These are phyloP conservation scores for Mormyrus proboscirostris DNA, from an alignment of 2,797 vertebrate species.

Conservation along the genomic window DNA sequence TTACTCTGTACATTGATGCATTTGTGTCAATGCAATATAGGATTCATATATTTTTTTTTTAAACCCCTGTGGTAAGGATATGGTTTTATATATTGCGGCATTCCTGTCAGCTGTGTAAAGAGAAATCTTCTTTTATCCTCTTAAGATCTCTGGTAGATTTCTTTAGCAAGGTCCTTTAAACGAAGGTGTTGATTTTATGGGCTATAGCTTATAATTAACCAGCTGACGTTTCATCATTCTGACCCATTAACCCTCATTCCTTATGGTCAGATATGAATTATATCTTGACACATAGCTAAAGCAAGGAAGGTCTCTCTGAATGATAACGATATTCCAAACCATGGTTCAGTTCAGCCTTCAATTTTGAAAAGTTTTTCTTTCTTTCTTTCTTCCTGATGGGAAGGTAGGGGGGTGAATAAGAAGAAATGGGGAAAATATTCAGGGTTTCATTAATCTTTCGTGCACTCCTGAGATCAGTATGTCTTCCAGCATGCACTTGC, in stretches of 20 bases:
- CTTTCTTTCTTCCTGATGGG: neutral
- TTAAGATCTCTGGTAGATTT: neutral
- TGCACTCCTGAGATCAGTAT: neutral
- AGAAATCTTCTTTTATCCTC: neutral
- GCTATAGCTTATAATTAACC: neutral
- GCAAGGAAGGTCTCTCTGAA: neutral
- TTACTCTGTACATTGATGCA: neutral
- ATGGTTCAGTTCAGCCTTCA: neutral
- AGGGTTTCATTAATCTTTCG: neutral
- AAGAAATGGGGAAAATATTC: neutral
- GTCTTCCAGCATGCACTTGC: neutral
- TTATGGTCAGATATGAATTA: neutral
- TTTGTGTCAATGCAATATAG: neutral
- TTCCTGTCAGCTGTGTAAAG: neutral
- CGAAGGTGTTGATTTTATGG: neutral
- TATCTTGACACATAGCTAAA: neutral
- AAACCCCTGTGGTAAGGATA: neutral
- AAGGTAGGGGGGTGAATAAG: neutral
- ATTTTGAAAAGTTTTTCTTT: neutral
- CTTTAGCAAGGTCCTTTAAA: neutral
- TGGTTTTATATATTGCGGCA: neutral
- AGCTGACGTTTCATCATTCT: neutral
- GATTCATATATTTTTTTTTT: neutral
- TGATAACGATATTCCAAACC: neutral
- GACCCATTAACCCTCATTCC: neutral